Base-by-base conservation (phyloP, 2,113 vertebrate genomes). In the Micromys minutus region DNA sequence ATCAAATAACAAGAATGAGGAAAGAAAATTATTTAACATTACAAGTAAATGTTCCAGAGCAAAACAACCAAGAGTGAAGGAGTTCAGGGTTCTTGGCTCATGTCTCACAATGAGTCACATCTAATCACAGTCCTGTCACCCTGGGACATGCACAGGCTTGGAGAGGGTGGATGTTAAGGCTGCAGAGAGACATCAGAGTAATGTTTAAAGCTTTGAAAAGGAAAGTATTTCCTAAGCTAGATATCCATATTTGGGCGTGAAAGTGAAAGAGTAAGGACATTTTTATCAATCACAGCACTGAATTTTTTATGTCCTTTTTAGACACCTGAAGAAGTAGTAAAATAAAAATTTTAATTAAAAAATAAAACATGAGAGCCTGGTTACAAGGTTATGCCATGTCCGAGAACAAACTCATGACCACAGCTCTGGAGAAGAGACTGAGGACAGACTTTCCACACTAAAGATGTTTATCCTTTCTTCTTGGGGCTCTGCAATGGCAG, bases 41-140 rank as follows among this genome's bases (percentile, higher is more conserved):
- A n/a, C 63, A 69, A 95, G 84, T 94, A 72, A 92, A 75, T 92
- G 95, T 95, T 39, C 69, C 42, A 93, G 69, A 94, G 87, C 17
- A 87, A 59, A 94, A 79, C 92, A 88, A 92, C 67, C 69, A 61
- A 79, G 61, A 92, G 2, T 67, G 50, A 95, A 90, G 65, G 74
- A 55, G 69, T 69, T 57, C 42, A 22, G 42, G 47, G 50, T 26
- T 61, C 26, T 13, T 52, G 42, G 9, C 36, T 65, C 59, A 69
- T 50, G 31, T 15, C 31, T 89, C 52, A 95, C 50, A 95, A 90
- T 42, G 87, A 90, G n/a, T 36, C 74, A 96, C 42, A 75, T 21
- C 50, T 61, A 90, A 90, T 47, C 72, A 29, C 93, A 36, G 16
- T 80, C 80, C 50, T 92, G 57, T 59, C 79, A 90, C 36, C 61